Evolutionary conservation across 2,113 vertebrate species (phyloP).

Genomic region (Zapornia atra): DNA sequence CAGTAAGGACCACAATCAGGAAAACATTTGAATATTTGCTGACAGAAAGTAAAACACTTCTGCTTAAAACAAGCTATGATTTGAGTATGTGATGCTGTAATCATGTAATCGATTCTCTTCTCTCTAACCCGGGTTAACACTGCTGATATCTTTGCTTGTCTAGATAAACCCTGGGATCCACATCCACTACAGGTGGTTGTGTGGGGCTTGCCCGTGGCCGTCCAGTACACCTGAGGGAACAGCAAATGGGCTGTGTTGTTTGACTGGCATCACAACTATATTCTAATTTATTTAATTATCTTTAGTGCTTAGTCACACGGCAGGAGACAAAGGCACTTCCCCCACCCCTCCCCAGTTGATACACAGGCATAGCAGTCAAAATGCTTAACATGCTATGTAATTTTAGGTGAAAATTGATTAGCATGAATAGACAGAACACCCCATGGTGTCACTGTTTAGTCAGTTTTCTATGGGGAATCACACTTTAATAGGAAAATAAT

Average conservation of each 20-base stretch:
- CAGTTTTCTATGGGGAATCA: slow-evolving; percentile 12
- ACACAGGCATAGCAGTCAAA: not conserved
- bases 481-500: not conserved
- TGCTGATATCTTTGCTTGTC: not conserved
- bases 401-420: slow-evolving; percentile 32
- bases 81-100: not conserved
- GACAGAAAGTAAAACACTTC: not conserved
- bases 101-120: not conserved
- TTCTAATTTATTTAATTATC: not conserved
- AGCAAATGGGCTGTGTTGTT: not conserved
- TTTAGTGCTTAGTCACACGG: not conserved
- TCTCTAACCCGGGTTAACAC: not conserved
- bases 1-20: rapidly evolving
- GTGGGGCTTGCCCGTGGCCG: not conserved
- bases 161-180: not conserved
- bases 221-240: not conserved
- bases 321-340: not conserved
- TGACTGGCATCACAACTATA: not conserved
- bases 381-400: not conserved
- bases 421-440: not conserved
- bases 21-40: not conserved
- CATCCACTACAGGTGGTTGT: rapidly evolving
- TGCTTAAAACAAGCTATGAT: not conserved
- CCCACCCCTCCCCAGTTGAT: not conserved
- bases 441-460: slow-evolving; percentile 57